These are phyloP conservation scores for Drosophila lacteicornis DNA, from an alignment of 1,140 invertebrate genomes.

Conservation along the genomic window DNA sequence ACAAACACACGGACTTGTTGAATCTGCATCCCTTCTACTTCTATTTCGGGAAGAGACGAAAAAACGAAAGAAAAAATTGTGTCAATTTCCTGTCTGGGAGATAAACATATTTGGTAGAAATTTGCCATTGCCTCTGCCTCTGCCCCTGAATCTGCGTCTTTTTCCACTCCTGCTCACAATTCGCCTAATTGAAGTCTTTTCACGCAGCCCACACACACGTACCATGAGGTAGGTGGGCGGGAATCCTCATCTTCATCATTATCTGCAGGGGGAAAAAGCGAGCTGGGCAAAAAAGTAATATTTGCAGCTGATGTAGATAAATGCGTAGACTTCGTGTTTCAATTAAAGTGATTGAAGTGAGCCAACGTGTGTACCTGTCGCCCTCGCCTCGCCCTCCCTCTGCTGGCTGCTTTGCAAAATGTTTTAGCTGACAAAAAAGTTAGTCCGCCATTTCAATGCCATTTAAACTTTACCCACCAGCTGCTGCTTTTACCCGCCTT, in stretches of 20 bases:
- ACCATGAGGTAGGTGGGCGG: background rate
- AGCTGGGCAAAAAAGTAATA: constrained; percentile 66
- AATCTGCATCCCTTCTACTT: constrained; percentile 35
- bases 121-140: constrained; percentile 6
- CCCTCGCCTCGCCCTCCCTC: background rate
- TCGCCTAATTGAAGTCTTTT: constrained; percentile 79
- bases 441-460: constrained; percentile 52
- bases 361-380: constrained; percentile 34
- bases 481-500: constrained; percentile 23
- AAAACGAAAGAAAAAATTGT: constrained; percentile 31
- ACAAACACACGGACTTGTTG: constrained; percentile 53
- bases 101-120: constrained; percentile 44
- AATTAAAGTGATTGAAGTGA: constrained; percentile 82
- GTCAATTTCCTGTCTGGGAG: constrained; percentile 59
- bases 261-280: constrained; percentile 21
- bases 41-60: background rate
- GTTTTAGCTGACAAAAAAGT: constrained; percentile 71
- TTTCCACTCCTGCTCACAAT: constrained; percentile 45
- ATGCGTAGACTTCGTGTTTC: constrained; percentile 83
- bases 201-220: constrained; percentile 60
- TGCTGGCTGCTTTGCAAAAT: constrained; percentile 49
- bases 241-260: constrained; percentile 42
- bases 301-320: constrained; percentile 82
- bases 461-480: constrained; percentile 64
- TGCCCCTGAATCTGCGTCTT: constrained; percentile 17